Base-by-base conservation (phyloP, 2,113 vertebrate species). In the Amblyornis subalaris region DNA sequence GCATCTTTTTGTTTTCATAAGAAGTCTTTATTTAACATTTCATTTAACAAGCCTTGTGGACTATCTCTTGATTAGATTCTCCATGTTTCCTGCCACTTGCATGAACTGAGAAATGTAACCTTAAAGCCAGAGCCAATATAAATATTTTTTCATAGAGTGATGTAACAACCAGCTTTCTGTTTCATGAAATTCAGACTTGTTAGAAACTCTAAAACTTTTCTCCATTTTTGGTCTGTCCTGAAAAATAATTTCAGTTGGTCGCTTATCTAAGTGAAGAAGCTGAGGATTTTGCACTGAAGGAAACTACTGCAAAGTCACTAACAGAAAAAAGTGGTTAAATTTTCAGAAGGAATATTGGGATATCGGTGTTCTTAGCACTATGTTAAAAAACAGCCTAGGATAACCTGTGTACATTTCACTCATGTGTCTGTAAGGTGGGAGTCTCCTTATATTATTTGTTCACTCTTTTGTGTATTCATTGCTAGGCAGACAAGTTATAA, bases 61-160 rank as follows among this genome's bases (percentile, higher is more conserved):
- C 93, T 94, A 81, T 94, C 94, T 89, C 88, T 91, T 93, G 89
- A 94, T 89, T 85, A 73, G 91, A 94, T 95, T 95, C 94, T 81
- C 76, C 12, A 7, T 61, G 40, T 92, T 97, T 96, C 91, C 90
- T 93, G 83, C 69, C 85, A 78, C 84, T 96, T 88, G 81, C 79
- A 79, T 65, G 77, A 95, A 90, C 70, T 90, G 73, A 94, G 94
- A 94, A 94, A 94, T 50, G 53, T 73, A 96, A 50, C 71, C 53
- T 81, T 88, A 91, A 93, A 93, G 66, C 77, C 87, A 94, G 53
- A 89, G 96, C 94, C 91, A 96, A 94, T 69, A 74, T 60, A 96
- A 96, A 96, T 95, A 92, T 94, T 89, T 69, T 93, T 91, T 79
- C 61, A 70, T n/a, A 13, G 75, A 85, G 38, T 76, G 77, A 90